Evolutionary conservation across 2,888 invertebrate species (phyloP), one percentile per base, ranked within the genome.

Genomic region (Microplitis manilae): DNA sequence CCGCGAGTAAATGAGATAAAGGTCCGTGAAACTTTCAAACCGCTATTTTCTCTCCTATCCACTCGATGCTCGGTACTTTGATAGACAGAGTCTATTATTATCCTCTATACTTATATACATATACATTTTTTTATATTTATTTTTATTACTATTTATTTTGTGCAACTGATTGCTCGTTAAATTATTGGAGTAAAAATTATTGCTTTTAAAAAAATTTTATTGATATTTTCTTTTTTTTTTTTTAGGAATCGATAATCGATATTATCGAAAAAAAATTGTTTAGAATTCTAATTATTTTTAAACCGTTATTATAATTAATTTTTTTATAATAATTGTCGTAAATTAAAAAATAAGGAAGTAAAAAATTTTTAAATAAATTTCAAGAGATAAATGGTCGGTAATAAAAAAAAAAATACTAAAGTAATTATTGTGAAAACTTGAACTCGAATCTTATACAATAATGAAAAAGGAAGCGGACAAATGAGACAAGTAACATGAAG

Each of bases 1-100:
- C 50, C n/a, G 20, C 40, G 50, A 7, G 20, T 41, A 72, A 30
- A 72, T 38, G 72, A 61, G 61, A 61, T 20, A 59, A 69, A 59
- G 20, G 50, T 50, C 50, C 6, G 50, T 50, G 13, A 20, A 20
- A 69, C 50, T 41, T 59, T 69, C 30, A 9, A 59, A 69, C 50
- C 13, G 6, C 7, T 4, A 20, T 59, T 69, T 50, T 17, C 50
- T 17, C 7, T 69, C 30, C 1, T 68, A 17, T 13, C 50, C 50
- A 13, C 13, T 13, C 5, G 13, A 13, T 50, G 13, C 50, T 13
- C 50, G 50, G 30, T 38, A 38, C n/a, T 39, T 39, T 39, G 2
- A 38, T 38, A 38, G 2, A n/a, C 9, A 38, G 9, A 65, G 30
- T 65, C n/a, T 13, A 20, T n/a, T 38, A 67, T 38, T 13, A 67